Base-by-base conservation (phyloP, 2,888 invertebrate species). In the Drosophila meridionalis region DNA sequence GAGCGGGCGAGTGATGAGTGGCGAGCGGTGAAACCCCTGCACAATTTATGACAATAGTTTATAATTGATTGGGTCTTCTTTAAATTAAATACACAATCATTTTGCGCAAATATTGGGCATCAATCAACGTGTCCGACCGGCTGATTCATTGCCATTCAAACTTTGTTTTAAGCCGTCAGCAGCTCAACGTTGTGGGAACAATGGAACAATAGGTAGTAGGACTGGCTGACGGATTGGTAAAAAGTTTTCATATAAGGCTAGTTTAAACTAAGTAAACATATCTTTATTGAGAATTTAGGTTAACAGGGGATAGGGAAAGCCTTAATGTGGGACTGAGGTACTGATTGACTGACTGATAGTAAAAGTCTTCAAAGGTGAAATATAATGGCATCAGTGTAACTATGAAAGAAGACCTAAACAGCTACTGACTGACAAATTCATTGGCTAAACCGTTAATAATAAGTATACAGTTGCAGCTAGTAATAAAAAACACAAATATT, bases 31-130 rank as follows among this genome's bases (percentile, higher is more conserved):
- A 65, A 34, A 2, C 57, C 69, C 20, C 26, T 57, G 32, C 59
- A 60, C 42, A 40, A 64, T 48, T 20, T n/a, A 53, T 32, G 38
- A 30, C 40, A 34, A 61, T 61, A 61, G 42, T 55, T 42, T 34
- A 42, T 42, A 55, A 55, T 61, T 61, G 40, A 55, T 32, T 42
- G 53, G 14, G 26, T 55, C 40, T 53, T 28, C 40, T 26, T 56
- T 48, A 34, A 61, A 42, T 55, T 32, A 42, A 42, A 61, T 34
- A 32, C 42, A 40, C 32, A 42, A 42, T 26, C 28, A 12, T 20
- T 38, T 32, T 32, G 9, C 50, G 30, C 50, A 50, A 50, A 50
- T 50, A 50, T 50, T 50, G 50, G 50, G 50, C 32, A 34, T 11
- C 36, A 20, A 48, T 36, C 60, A 50, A 47, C 12, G 28, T 38